Evolutionary conservation across 2,797 vertebrate species (phyloP).

Genomic region (Manis javanica): DNA sequence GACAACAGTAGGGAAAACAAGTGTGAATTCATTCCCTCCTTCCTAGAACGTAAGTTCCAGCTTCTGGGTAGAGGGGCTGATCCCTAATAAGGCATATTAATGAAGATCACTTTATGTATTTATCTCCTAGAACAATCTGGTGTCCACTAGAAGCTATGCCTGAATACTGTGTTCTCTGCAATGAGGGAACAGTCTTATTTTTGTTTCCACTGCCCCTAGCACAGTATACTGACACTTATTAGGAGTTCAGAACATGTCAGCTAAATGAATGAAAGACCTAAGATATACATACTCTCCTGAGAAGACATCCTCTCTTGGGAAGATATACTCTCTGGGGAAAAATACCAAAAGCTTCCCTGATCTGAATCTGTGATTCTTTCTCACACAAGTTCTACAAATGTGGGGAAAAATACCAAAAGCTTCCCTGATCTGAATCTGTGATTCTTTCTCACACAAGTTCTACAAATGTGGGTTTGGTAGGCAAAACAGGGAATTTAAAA

Average conservation of each 20-base stretch:
- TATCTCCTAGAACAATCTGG: constrained; percentile 24
- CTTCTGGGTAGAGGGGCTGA: not conserved
- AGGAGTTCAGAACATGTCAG: constrained; percentile 32
- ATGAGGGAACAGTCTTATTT: constrained; percentile 14
- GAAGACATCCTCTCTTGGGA: not conserved
- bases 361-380: not conserved
- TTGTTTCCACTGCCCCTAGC: not conserved
- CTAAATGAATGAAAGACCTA: constrained; percentile 64
- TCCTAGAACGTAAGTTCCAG: constrained; percentile 30
- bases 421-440: constrained; percentile 30
- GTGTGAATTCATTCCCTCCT: not conserved
- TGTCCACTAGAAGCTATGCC: not conserved
- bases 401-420: constrained; percentile 33
- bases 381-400: not conserved
- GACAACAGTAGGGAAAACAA: not conserved
- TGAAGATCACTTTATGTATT: not conserved
- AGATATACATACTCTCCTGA: not conserved
- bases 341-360: constrained; percentile 41
- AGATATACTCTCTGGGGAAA: constrained; percentile 9
- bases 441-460: not conserved
- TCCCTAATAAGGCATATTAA: not conserved
- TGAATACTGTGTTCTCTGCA: not conserved
- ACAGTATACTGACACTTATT: not conserved
- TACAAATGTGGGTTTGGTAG: not conserved
- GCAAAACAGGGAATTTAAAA: constrained; percentile 43